Percentiles rank a stretch among this genome's conserved stretches.
Conservation (phyloP, 2,113 vertebrate species). For the Cavia porcellus region DNA sequence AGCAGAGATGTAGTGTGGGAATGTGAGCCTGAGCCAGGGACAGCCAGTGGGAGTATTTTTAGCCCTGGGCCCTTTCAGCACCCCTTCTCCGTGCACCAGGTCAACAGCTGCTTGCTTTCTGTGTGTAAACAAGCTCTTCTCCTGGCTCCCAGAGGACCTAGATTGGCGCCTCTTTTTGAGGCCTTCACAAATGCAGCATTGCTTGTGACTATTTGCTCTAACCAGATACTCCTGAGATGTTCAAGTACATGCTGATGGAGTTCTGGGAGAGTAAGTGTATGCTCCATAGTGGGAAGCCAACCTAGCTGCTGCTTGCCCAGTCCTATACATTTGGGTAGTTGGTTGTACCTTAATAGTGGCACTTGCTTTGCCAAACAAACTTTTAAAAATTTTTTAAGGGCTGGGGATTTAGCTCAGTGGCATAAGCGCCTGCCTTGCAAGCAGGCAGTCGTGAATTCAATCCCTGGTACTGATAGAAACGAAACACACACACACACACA, state of each 20-base stretch:
- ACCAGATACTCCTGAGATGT: conserved; percentile 62
- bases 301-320: not conserved
- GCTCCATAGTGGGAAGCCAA: conserved; percentile 38
- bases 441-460: too few species aligned
- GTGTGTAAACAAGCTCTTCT: conserved; percentile 66
- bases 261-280: conserved; percentile 65
- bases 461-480: too few species aligned
- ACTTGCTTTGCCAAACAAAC: not conserved
- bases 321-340: not conserved
- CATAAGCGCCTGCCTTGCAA: too few species aligned
- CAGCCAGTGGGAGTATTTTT: conserved; percentile 49
- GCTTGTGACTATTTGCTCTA: conserved; percentile 57
- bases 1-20: not conserved
- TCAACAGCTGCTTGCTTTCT: conserved; percentile 57
- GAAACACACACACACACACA: too few species aligned
- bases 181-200: conserved; percentile 62
- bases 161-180: conserved; percentile 50
- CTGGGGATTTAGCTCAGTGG: too few species aligned
- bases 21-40: not conserved
- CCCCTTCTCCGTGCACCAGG: not conserved
- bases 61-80: conserved; percentile 36
- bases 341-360: not conserved
- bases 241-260: conserved; percentile 70
- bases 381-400: too few species aligned
- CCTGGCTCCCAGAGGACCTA: not conserved